Evolutionary conservation across 2,113 vertebrate genomes (phyloP).

Genomic region (Thermophis baileyi): DNA sequence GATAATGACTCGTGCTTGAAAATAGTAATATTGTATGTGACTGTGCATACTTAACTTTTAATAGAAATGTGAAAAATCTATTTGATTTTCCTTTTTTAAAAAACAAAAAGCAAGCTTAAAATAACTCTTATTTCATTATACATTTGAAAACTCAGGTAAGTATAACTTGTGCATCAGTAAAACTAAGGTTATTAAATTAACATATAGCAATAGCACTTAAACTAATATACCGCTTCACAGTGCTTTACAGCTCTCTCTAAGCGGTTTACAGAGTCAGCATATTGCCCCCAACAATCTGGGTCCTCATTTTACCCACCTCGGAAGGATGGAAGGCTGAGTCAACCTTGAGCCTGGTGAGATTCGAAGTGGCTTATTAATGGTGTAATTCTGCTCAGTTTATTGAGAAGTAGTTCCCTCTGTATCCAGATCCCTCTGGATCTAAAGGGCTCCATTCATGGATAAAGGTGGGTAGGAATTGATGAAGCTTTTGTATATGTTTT

Average conservation of each 20-base stretch:
- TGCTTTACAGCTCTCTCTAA: no score
- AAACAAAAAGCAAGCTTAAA: background rate
- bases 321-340: no score
- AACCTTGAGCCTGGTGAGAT: no score
- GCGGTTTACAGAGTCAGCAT: no score
- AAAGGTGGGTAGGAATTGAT: background rate
- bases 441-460: background rate
- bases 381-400: background rate
- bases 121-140: background rate
- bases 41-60: background rate
- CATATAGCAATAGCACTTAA: background rate
- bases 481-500: background rate
- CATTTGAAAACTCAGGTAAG: background rate
- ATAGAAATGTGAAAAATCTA: background rate
- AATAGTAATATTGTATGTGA: background rate
- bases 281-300: no score
- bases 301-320: no score
- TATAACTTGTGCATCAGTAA: background rate
- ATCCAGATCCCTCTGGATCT: no score
- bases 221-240: no score
- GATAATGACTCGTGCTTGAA: background rate
- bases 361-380: background rate
- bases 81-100: background rate
- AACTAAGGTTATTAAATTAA: background rate
- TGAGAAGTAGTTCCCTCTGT: background rate